Evolutionary conservation across 2,113 vertebrate species (phyloP).

Genomic region (Bos indicus): DNA sequence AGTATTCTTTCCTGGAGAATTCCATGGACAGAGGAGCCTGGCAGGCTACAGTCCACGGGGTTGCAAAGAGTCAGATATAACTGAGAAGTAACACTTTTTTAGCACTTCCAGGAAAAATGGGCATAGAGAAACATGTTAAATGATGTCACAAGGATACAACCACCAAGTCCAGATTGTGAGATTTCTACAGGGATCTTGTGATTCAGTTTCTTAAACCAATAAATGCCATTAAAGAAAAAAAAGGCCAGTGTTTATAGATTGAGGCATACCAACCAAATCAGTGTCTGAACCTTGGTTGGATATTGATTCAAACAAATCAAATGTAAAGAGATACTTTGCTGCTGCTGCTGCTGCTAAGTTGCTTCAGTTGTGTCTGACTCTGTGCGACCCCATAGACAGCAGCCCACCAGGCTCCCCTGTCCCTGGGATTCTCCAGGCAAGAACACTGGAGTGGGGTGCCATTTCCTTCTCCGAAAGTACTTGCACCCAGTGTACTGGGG

Average conservation of each 20-base stretch:
- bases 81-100: neutral
- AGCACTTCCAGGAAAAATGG: neutral
- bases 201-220: neutral
- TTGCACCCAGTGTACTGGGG: too few relatives aligned
- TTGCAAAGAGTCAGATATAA: neutral
- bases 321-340: neutral
- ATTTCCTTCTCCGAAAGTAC: too few relatives aligned
- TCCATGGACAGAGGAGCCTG: neutral
- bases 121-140: neutral
- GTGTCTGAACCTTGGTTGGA: neutral
- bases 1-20: neutral
- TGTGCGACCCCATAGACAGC: too few relatives aligned
- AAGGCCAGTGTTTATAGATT: neutral
- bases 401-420: too few relatives aligned
- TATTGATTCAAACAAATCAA: neutral
- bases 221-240: neutral
- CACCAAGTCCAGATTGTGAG: neutral
- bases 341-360: too few relatives aligned
- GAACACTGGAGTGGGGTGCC: too few relatives aligned
- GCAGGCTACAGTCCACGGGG: neutral
- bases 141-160: neutral
- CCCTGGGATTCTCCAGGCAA: too few relatives aligned
- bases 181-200: neutral
- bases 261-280: neutral
- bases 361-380: too few relatives aligned